These are phyloP conservation scores for Elegia similella DNA, from an alignment of 2,888 invertebrate species.

Conservation along the genomic window DNA sequence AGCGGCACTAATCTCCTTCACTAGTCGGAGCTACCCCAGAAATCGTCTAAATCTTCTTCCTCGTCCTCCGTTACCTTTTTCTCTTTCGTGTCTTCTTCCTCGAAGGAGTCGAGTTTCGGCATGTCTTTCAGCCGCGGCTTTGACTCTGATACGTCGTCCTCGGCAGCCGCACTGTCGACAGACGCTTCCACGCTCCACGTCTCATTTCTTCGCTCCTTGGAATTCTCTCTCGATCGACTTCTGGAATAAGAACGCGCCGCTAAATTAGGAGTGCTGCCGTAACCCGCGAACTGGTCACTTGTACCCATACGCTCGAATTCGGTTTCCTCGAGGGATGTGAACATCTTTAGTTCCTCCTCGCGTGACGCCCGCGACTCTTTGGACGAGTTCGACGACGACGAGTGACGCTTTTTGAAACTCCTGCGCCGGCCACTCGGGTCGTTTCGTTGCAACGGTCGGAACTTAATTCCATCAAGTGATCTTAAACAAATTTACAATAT, in stretches of 20 bases:
- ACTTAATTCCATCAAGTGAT: slow-evolving; percentile 85
- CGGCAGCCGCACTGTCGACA: slow-evolving; percentile 49
- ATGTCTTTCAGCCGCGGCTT: slow-evolving; percentile 50
- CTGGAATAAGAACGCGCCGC: slow-evolving; percentile 78
- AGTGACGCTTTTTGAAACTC: slow-evolving; percentile 82
- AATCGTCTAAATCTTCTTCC: slow-evolving; percentile 62
- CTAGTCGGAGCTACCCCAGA: slow-evolving; percentile 65
- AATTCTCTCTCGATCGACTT: slow-evolving; percentile 74
- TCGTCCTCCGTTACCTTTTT: slow-evolving; percentile 69
- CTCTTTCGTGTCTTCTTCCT: slow-evolving; percentile 58
- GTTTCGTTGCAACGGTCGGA: slow-evolving; percentile 81
- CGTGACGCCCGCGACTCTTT: slow-evolving; percentile 83
- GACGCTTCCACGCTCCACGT: slow-evolving; percentile 54
- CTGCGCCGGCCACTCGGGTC: slow-evolving; percentile 83
- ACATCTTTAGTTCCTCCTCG: slow-evolving; percentile 84
- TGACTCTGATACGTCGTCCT: slow-evolving; percentile 34
- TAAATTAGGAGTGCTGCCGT: slow-evolving; percentile 75
- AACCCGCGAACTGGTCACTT: slow-evolving; percentile 43
- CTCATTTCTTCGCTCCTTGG: slow-evolving; percentile 54
- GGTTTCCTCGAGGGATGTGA: slow-evolving; percentile 84
- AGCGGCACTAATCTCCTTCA: slow-evolving; percentile 56
- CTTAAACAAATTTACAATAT: slow-evolving; percentile 75
- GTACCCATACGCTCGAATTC: slow-evolving; percentile 72
- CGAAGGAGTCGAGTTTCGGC: slow-evolving; percentile 66
- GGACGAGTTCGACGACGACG: slow-evolving; percentile 83